phyloP scores from a whole-genome alignment of 2,113 vertebrate genomes.

The Platysternon megacephalum region DNA sequence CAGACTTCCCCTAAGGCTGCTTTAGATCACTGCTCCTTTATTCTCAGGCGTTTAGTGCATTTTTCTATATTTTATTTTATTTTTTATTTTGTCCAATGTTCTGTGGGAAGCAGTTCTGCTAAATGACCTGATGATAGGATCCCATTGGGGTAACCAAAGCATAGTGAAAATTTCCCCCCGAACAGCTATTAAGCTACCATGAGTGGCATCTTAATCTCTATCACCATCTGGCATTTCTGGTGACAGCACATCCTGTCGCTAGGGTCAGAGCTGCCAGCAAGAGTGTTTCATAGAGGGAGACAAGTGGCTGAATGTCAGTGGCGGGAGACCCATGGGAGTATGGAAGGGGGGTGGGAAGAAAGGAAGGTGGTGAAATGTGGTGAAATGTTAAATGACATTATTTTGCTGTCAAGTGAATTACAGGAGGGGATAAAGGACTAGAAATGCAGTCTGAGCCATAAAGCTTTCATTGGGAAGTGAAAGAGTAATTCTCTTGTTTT shows the following conservation, averaged over 20 bases:
- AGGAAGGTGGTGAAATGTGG: neutral
- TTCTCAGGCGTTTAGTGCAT: neutral
- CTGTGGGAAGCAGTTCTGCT: neutral
- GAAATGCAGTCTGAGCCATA: conserved; percentile 42
- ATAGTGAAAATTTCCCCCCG: neutral
- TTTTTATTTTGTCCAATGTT: neutral
- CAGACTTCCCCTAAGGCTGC: neutral
- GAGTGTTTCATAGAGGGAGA: neutral
- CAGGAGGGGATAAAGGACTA: conserved; percentile 51
- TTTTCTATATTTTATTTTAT: no score
- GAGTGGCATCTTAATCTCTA: neutral
- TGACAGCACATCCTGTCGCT: neutral
- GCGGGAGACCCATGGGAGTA: neutral
- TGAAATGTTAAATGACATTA: conserved; percentile 28
- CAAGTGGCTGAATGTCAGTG: neutral
- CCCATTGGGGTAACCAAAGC: neutral
- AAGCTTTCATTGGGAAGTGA: conserved; percentile 51
- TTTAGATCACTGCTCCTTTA: neutral
- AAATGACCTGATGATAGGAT: neutral
- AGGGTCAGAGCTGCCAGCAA: neutral
- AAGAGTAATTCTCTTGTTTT: conserved; percentile 51
- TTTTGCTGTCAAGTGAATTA: conserved; percentile 59
- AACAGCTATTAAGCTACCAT: neutral
- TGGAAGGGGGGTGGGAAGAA: neutral
- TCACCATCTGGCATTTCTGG: neutral